Evolutionary conservation across 2,797 vertebrate species (phyloP).

Genomic region (Anguilla pacifica): DNA sequence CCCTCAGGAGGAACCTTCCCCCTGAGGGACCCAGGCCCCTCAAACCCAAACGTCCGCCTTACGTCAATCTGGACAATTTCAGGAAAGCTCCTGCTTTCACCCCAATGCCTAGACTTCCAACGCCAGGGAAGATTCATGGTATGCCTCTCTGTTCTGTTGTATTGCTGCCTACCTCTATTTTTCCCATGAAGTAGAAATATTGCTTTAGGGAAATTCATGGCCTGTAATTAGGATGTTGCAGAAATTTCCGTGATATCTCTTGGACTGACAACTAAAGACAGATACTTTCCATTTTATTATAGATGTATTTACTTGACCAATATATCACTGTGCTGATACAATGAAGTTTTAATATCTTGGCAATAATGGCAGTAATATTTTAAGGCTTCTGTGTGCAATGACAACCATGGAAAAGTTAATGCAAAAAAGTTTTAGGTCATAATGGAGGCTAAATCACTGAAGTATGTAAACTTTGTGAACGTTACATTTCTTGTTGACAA

Average conservation of each 20-base stretch:
- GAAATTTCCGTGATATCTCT: background rate
- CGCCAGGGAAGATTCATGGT: conserved; percentile 50
- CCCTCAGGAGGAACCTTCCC: conserved; percentile 71
- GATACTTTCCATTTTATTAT: background rate
- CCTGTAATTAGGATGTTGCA: background rate
- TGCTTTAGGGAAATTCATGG: background rate
- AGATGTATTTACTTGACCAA: background rate
- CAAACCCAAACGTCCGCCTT: conserved; percentile 75
- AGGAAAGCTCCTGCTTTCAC: conserved; percentile 21
- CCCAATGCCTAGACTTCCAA: conserved; percentile 18
- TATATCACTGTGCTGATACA: background rate
- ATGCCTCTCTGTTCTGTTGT: conserved; percentile 39
- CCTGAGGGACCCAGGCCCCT: conserved; percentile 59
- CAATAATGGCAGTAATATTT: background rate
- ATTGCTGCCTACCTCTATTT: background rate
- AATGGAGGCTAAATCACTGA: background rate
- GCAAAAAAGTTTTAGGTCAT: background rate
- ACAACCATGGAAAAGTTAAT: background rate
- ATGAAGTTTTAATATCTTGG: background rate
- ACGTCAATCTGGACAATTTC: conserved; percentile 67
- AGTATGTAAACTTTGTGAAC: background rate
- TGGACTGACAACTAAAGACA: background rate
- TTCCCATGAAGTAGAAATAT: background rate
- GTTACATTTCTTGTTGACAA: background rate
- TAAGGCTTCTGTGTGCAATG: background rate